phyloP scores from a whole-genome alignment of 2,888 invertebrate genomes.

The Acrobasis consociella region DNA sequence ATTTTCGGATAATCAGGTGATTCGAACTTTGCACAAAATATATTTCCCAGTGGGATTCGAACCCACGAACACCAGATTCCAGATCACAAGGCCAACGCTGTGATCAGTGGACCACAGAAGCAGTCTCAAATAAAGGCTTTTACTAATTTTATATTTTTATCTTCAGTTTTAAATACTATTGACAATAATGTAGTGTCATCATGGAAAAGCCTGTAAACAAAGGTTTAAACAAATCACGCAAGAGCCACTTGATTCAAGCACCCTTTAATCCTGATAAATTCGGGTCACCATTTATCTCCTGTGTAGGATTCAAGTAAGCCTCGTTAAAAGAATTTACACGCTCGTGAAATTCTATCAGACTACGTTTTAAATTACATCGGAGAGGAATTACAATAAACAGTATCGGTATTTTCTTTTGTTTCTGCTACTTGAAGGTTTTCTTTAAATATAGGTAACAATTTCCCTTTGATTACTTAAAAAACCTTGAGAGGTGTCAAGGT shows the following conservation, averaged over 20 bases:
- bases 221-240: slow-evolving; percentile 12
- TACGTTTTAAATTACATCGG: slow-evolving; percentile 4
- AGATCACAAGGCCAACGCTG: too few species aligned
- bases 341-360: slow-evolving; percentile 1
- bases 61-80: too few species aligned
- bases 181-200: neutral
- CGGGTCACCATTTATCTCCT: slow-evolving; percentile 20
- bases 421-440: neutral
- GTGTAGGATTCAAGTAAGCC: slow-evolving; percentile 9
- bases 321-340: slow-evolving; percentile 13
- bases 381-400: neutral
- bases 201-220: slow-evolving; percentile 1
- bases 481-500: too few species aligned
- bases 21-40: too few species aligned
- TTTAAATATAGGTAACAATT: neutral
- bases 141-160: too few species aligned
- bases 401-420: neutral
- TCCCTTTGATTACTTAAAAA: too few species aligned
- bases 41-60: too few species aligned
- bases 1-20: too few species aligned
- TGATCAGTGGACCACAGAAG: too few species aligned
- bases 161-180: too few species aligned
- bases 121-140: too few species aligned
- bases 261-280: slow-evolving; percentile 20
- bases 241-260: slow-evolving; percentile 15